Base-by-base conservation (phyloP, 2,888 invertebrate genomes). In the Hirtodrosophila confusa region DNA sequence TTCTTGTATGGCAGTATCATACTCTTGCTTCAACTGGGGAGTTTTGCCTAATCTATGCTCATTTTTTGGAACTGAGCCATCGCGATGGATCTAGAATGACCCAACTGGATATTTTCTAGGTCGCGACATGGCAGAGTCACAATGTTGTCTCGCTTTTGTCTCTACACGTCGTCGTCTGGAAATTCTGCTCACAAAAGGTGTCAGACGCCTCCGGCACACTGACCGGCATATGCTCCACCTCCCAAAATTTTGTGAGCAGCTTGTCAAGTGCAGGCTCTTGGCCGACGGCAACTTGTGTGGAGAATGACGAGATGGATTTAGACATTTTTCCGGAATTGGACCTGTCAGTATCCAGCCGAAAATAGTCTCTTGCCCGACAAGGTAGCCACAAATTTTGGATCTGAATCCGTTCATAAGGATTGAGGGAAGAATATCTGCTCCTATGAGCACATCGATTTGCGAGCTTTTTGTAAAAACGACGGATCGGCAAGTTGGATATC, bases 221-320 rank as follows among this genome's bases (percentile, higher is more conserved):
- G 9, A 2, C 11, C 29, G 44, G 58, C 5, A 60, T 36, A 35
- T 45, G 12, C 24, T 61, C 44, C 44, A 57, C 61, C 55, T 44
- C 45, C 57, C 61, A 53, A 49, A 68, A 58, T 17, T 41, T 54
- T 10, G 62, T 62, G 55, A 58, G 60, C 23, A 61, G 29, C n/a
- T 55, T 51, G 6, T 69, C 65, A 2, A 58, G 47, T 24, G 45
- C 33, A 9, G 56, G 27, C 48, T 58, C 40, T 9, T 50, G 31
- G 10, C 39, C 33, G 29, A 58, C 27, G 27, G 27, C 27, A 27
- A 61, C 35, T 6, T 12, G 47, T 4, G 50, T 62, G 1, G 31
- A 57, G 31, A 33, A 33, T 8, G 55, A 50, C 24, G 4, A 31
- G 9, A 41, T 27, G 5, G 37, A 23, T 0, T 37, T 48, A 23